Percentiles rank a stretch among this genome's conserved stretches.
phyloP scores from a whole-genome alignment of 2,113 vertebrate genomes.

The Pao palembangensis region DNA sequence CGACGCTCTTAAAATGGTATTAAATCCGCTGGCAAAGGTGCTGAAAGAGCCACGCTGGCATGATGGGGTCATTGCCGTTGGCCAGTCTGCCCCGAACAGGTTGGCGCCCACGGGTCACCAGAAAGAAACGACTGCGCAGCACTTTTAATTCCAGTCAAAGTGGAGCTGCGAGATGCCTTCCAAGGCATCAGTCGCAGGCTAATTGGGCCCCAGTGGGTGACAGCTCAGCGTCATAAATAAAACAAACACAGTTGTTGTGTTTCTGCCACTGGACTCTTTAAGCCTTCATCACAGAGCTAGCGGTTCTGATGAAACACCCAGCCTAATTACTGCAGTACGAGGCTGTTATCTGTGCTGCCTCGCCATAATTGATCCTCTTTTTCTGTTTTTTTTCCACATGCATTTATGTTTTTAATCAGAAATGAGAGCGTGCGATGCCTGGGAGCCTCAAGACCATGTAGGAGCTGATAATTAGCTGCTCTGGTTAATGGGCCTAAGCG shows the following conservation, averaged over 20 bases:
- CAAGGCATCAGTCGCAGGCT: constrained; percentile 70
- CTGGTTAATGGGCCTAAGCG: constrained; percentile 72
- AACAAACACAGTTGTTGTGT: constrained; percentile 77
- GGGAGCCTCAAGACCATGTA: constrained; percentile 69
- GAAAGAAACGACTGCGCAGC: constrained; percentile 44
- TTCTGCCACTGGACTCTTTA: constrained; percentile 74
- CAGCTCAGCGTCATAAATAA: constrained; percentile 72
- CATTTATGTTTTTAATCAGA: constrained; percentile 75
- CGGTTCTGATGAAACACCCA: constrained; percentile 68
- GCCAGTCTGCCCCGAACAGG: constrained; percentile 37
- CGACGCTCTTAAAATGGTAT: constrained; percentile 27
- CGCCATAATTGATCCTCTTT: constrained; percentile 68
- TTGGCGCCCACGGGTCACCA: constrained; percentile 56
- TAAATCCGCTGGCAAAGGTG: constrained; percentile 3
- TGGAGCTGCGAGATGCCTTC: constrained; percentile 58
- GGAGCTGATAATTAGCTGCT: constrained; percentile 75
- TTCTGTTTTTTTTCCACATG: constrained; percentile 55
- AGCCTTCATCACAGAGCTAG: constrained; percentile 77
- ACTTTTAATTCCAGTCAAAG: constrained; percentile 72
- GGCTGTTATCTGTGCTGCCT: constrained; percentile 63
- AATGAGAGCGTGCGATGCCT: constrained; percentile 66
- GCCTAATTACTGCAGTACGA: constrained; percentile 73
- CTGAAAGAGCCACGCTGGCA: constrained; percentile 15
- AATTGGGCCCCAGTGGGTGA: constrained; percentile 78
- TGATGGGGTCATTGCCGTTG: constrained; percentile 15